Conservation (phyloP, 2,888 invertebrate genomes). For the Sacculina carcini region DNA sequence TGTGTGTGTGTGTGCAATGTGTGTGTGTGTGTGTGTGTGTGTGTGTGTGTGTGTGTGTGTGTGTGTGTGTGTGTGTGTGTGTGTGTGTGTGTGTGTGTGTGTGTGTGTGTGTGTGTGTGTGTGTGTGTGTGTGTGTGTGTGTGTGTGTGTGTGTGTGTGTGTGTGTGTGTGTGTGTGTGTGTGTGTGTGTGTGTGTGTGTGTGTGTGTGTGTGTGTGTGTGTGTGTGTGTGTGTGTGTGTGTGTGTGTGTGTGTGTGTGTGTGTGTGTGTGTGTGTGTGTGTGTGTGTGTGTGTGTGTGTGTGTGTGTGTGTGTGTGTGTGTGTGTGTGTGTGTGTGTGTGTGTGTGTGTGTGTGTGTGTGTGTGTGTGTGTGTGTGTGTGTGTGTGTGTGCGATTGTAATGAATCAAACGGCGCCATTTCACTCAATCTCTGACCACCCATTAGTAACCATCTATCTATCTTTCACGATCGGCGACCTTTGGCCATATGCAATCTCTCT, state of each 20-base stretch:
- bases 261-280: neutral
- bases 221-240: neutral
- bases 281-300: neutral
- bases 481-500: too few relatives aligned
- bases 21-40: conserved; percentile 1
- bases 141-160: neutral
- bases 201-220: neutral
- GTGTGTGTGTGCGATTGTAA: too few relatives aligned
- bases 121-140: neutral
- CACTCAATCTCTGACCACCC: too few relatives aligned
- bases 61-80: conserved; percentile 3
- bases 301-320: neutral
- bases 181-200: neutral
- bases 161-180: neutral
- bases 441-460: too few relatives aligned
- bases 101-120: conserved; percentile 1
- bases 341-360: too few relatives aligned
- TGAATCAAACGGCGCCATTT: too few relatives aligned
- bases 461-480: too few relatives aligned
- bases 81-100: conserved; percentile 3
- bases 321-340: too few relatives aligned
- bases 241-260: neutral
- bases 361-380: too few relatives aligned
- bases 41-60: neutral
- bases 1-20: too few relatives aligned